Conservation (phyloP, 2,888 invertebrate species). For the Aleiodes leptofemur region DNA sequence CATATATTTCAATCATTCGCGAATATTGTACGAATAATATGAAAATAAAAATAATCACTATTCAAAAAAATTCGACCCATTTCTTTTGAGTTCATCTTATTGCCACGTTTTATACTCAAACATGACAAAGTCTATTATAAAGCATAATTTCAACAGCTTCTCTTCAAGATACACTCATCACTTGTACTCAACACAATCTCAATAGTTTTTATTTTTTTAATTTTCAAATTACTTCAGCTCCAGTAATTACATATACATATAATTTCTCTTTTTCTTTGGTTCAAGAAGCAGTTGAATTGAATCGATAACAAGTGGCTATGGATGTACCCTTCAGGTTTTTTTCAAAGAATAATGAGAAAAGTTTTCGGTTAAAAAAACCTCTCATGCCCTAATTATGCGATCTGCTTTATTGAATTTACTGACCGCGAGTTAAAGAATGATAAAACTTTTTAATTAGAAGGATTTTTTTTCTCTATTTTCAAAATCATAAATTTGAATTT, state of each 20-base stretch:
- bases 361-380: constrained; percentile 7
- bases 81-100: constrained; percentile 9
- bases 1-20: neutral
- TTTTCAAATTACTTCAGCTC: neutral
- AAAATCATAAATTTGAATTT: too few species aligned
- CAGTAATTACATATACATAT: neutral
- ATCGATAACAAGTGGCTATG: neutral
- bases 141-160: neutral
- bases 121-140: constrained; percentile 6
- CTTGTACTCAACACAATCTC: neutral
- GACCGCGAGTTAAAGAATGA: neutral
- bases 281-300: neutral
- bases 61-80: constrained; percentile 4
- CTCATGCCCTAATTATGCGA: constrained; percentile 5
- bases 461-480: too few species aligned
- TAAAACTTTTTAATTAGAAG: too few species aligned
- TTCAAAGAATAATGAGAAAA: constrained; percentile 26
- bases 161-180: constrained; percentile 19
- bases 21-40: neutral
- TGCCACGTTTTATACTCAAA: constrained; percentile 2
- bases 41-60: constrained; percentile 8
- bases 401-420: constrained; percentile 17
- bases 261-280: too few species aligned
- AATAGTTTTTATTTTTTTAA: neutral
- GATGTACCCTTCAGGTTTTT: neutral